Conservation (phyloP, 2,888 invertebrate genomes). For the Antheraea assamensis region DNA sequence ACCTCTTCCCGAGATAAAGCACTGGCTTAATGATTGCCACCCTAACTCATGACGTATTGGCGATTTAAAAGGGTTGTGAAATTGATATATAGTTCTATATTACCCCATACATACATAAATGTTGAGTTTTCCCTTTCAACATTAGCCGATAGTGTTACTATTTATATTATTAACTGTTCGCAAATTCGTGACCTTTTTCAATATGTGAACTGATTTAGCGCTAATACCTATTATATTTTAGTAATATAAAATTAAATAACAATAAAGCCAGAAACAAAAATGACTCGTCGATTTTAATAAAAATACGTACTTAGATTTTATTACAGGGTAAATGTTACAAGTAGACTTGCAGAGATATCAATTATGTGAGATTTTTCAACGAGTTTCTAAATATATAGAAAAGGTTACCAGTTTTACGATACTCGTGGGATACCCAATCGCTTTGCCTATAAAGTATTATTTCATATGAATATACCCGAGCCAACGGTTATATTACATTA, state of each 20-base stretch:
- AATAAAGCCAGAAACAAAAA: neutral
- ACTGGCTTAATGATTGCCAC: neutral
- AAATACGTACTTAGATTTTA: neutral
- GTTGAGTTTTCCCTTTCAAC: neutral
- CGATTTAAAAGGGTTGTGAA: neutral
- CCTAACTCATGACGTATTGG: neutral
- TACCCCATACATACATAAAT: neutral
- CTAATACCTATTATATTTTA: no score
- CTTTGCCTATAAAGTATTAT: constrained; percentile 73
- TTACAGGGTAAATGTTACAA: constrained; percentile 13
- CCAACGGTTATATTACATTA: constrained; percentile 58
- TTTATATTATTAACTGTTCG: no score
- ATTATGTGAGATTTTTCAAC: constrained; percentile 70
- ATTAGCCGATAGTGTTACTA: neutral
- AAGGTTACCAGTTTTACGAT: constrained; percentile 71
- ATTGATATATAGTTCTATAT: neutral
- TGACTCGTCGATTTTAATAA: neutral
- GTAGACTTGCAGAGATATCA: constrained; percentile 22
- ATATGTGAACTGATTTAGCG: no score
- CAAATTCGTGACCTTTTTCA: no score
- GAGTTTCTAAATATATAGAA: constrained; percentile 71
- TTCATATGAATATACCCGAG: constrained; percentile 65
- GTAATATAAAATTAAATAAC: no score
- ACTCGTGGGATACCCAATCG: constrained; percentile 64
- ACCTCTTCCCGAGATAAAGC: neutral